phyloP scores from a whole-genome alignment of 64 coral and sea anemone genomes.

The Pocillopora damicornis region DNA sequence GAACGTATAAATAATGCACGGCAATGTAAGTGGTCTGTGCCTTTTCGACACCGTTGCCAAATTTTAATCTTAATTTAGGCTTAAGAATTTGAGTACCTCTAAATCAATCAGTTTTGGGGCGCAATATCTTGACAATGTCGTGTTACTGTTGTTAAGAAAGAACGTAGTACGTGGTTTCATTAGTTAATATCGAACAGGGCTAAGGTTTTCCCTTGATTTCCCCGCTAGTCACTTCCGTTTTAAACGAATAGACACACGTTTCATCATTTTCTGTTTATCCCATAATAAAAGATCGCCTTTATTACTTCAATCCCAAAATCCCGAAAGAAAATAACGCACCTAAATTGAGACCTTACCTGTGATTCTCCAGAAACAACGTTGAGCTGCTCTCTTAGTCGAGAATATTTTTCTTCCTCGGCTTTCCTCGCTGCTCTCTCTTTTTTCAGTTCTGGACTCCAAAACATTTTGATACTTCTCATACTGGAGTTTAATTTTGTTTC shows the following conservation, averaged over 20 bases:
- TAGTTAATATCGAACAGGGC: no score
- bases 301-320: not conserved
- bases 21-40: not conserved
- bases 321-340: not conserved
- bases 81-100: constrained; percentile 8
- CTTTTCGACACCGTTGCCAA: constrained; percentile 2
- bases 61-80: not conserved
- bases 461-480: constrained; percentile 98
- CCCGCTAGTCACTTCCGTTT: not conserved
- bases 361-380: constrained; percentile 80
- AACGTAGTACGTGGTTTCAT: not conserved
- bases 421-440: constrained; percentile 93
- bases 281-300: not conserved
- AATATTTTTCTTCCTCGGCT: constrained; percentile 72
- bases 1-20: not conserved
- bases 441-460: constrained; percentile 99
- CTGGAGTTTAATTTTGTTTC: constrained; percentile 95
- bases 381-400: constrained; percentile 81
- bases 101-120: constrained; percentile 2
- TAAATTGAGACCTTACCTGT: constrained; percentile 55
- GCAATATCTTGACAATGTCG: not conserved
- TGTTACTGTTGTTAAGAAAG: not conserved
- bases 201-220: not conserved
- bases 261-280: not conserved
- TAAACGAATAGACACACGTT: not conserved